Evolutionary conservation across 2,888 invertebrate species (phyloP), one percentile per base, ranked within the genome.

Genomic region (Leucozona laternaria): DNA sequence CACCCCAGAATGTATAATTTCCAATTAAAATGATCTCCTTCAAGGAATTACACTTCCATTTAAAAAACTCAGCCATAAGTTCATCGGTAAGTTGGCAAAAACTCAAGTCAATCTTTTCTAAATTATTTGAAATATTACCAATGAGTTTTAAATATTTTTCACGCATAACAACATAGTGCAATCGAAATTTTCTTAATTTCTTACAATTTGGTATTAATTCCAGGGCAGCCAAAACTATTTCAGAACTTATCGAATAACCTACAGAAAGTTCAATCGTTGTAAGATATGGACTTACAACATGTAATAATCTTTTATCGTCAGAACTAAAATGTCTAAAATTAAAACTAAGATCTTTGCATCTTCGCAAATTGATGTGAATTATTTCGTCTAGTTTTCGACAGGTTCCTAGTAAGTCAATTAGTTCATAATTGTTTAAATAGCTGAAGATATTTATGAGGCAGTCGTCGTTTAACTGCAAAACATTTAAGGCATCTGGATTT

Each of bases 31-130:
- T 71, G 0, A 86, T 25, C n/a, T 82, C 70, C 43, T 71, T 86
- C 43, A 86, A 45, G 1, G 78, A 78, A 17, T 22, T 13, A 13
- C 81, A 86, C 22, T 86, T 68, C n/a, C 45, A 50, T 45, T 71
- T 43, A 5, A 86, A 82, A 13, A 86, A 86, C 1, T 82, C 78
- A 8, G 3, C 11, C 77, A 82, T 70, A 11, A 86, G 10, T 45
- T 73, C 82, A n/a, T 86, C 86, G 11, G 53, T 60, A 13, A 82
- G 58, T 53, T 48, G 64, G 17, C 86, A 86, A 48, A 82, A 86
- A 31, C 86, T 86, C 15, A 86, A 86, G 15, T 86, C 86, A 70
- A 86, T 71, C 4, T 31, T 62, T 70, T 86, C 78, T 53, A 86
- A 45, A n/a, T 71, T 62, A 45, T 66, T 45, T 0, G 86, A 70